phyloP scores from a whole-genome alignment of 2,113 vertebrate species.

The Gulo gulo region DNA sequence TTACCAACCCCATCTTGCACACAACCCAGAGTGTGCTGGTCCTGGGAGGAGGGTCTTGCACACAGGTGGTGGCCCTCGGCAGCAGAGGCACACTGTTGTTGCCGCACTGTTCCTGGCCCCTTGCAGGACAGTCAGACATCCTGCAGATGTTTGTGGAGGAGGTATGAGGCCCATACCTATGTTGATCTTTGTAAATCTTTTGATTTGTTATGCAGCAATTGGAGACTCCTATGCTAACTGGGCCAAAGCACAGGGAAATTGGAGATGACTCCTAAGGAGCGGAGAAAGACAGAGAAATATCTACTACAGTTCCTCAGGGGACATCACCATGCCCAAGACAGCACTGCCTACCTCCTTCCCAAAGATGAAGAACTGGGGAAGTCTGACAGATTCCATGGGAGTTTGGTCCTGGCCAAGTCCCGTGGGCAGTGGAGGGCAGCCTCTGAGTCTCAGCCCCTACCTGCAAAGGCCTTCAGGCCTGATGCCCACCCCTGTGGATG shows the following conservation, averaged over 20 bases:
- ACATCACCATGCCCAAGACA: neutral
- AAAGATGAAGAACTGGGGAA: neutral
- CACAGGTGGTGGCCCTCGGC: rapidly evolving
- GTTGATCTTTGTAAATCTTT: too few relatives aligned
- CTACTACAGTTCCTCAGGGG: neutral
- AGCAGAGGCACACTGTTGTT: rapidly evolving
- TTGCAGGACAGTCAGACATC: too few relatives aligned
- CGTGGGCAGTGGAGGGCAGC: neutral
- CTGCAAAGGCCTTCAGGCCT: neutral
- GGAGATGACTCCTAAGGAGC: neutral
- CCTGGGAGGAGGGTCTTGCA: neutral
- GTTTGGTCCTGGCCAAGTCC: neutral
- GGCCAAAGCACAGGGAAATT: neutral
- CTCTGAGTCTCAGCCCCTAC: neutral
- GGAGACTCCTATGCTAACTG: neutral
- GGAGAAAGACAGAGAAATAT: neutral
- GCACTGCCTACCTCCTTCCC: neutral
- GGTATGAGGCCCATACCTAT: neutral
- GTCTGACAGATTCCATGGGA: neutral
- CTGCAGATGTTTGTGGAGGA: rapidly evolving
- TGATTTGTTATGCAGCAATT: neutral
- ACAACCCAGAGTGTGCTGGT: rapidly evolving
- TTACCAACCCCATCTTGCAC: rapidly evolving
- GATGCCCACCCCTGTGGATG: too few relatives aligned
- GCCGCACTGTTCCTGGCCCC: rapidly evolving